Evolutionary conservation across 2,113 vertebrate genomes (phyloP).

Genomic region (Manacus vitellinus): DNA sequence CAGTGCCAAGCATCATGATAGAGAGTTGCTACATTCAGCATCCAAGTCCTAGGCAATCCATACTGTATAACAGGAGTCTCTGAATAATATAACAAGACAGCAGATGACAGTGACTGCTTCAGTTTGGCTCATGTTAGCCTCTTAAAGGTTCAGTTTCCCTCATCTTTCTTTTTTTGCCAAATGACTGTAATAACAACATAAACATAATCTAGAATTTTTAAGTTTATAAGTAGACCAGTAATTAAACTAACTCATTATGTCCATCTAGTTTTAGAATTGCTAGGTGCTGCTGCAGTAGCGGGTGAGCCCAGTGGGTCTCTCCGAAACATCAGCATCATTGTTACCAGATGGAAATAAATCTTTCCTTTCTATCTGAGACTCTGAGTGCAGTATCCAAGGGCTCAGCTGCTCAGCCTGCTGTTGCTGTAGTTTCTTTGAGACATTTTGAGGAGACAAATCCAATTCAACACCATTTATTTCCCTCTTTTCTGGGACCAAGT

Average conservation of each 20-base stretch:
- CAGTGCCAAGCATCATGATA: slow-evolving; percentile 47
- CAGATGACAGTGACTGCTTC: slow-evolving; percentile 6
- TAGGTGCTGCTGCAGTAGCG: neutral
- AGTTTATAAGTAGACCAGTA: neutral
- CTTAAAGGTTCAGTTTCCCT: neutral
- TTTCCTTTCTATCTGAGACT: slow-evolving; percentile 22
- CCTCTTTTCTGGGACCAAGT: neutral
- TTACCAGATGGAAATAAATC: slow-evolving; percentile 38
- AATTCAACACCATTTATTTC: slow-evolving; percentile 35
- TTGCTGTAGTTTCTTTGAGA: slow-evolving; percentile 3
- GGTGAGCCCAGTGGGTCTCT: neutral
- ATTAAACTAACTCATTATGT: neutral
- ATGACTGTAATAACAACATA: neutral
- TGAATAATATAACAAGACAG: slow-evolving; percentile 42
- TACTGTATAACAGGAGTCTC: slow-evolving; percentile 16
- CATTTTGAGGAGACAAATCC: slow-evolving; percentile 21
- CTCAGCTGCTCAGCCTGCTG: slow-evolving; percentile 55
- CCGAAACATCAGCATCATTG: neutral
- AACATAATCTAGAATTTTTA: neutral
- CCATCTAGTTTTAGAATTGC: neutral
- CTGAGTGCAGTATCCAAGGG: neutral
- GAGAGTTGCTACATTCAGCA: neutral
- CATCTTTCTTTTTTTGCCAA: neutral
- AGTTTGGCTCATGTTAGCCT: neutral
- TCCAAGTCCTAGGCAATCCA: neutral